These are phyloP conservation scores for Fistularia commersonii DNA, from an alignment of 2,797 vertebrate genomes.

Conservation along the genomic window DNA sequence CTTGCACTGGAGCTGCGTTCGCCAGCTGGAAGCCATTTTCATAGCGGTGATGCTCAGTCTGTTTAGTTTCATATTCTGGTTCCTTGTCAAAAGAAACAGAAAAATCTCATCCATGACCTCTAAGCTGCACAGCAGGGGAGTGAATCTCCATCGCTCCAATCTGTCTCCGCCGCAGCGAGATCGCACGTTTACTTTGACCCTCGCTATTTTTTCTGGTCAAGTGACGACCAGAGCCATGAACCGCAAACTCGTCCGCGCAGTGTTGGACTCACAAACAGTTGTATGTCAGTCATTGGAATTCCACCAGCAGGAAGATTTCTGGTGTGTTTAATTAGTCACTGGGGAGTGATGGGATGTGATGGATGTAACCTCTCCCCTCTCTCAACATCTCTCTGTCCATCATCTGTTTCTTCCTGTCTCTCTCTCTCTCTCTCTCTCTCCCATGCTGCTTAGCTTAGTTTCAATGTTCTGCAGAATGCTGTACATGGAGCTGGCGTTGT, in stretches of 20 bases:
- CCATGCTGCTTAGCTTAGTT: no score
- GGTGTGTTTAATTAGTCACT: conserved; percentile 43
- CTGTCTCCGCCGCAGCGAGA: not conserved
- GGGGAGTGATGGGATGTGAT: conserved; percentile 17
- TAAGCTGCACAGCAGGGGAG: no score
- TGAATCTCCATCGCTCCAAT: no score
- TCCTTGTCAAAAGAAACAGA: no score
- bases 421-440: not conserved
- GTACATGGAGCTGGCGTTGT: no score
- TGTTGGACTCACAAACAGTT: conserved; percentile 20
- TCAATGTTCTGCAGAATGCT: no score
- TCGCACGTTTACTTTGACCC: conserved; percentile 3
- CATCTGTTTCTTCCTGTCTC: not conserved
- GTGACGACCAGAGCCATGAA: not conserved
- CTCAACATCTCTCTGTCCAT: conserved; percentile 2
- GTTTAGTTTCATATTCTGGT: no score
- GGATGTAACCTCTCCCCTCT: not conserved
- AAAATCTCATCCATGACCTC: no score
- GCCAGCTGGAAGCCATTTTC: no score
- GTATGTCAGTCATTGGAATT: conserved; percentile 36
- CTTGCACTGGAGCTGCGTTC: no score
- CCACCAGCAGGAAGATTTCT: conserved; percentile 29
- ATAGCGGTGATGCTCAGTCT: no score
- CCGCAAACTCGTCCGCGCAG: conserved; percentile 1
- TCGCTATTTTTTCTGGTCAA: not conserved